Evolutionary conservation across 2,113 vertebrate genomes (phyloP), one percentile per base, ranked within the genome.

Genomic region (Synchiropus splendidus): DNA sequence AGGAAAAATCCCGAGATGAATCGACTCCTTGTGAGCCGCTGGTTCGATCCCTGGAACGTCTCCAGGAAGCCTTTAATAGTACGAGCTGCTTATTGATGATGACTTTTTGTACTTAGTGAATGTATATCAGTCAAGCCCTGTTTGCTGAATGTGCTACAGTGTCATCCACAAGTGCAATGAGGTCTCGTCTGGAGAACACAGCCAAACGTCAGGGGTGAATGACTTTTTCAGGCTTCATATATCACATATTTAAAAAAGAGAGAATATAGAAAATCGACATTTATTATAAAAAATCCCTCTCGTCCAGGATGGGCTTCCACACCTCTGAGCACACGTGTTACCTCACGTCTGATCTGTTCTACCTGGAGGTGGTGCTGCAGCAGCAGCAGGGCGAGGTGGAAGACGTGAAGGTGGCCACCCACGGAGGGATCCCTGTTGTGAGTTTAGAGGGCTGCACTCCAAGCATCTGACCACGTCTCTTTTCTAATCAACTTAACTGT

Each of bases 341-440:
- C 66, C 79, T 92, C 69, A 86, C 89, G 2, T 88, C 88, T 0
- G 84, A 86, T 50, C 54, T 89, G 53, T 90, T 93, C 74, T 91
- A 90, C 51, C 34, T 92, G 66, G 89, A 93, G 78, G 79, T 89
- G 55, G 52, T 86, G 27, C 16, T 92, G 73, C 61, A 83, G 64
- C 75, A 83, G 64, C 75, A 64, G 1, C 68, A 77, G 39, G 89
- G 88, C 10, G 48, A 60, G 4, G 86, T 87, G 53, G 33, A 57
- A 36, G 83, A 86, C 36, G 85, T 90, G 3, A 91, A 88, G 63
- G 36, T 91, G 67, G 86, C 87, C 54, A 81, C 78, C 9, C 81
- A 87, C 4, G 86, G 84, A 64, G 80, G 81, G 53, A 18, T 61
- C 42, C 87, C 85, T 13, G 53, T 66, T 78, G 90, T 91, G 82